phyloP scores from a whole-genome alignment of 2,888 invertebrate genomes.

The Andrena minutula region DNA sequence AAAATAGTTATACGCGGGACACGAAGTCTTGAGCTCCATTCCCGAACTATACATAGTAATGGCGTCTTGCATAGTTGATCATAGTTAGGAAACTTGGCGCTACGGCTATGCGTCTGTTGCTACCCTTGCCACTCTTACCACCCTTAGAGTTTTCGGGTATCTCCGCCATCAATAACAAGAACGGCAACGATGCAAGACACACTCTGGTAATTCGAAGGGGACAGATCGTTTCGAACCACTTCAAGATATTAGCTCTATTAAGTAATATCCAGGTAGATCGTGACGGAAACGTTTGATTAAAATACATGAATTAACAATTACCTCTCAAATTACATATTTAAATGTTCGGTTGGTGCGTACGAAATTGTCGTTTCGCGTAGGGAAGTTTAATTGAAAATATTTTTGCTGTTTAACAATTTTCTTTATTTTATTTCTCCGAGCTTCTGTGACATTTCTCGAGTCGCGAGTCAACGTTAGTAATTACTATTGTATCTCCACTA shows the following conservation, averaged over 20 bases:
- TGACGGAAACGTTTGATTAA: too few species aligned
- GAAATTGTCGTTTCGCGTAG: too few species aligned
- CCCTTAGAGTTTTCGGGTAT: conserved; percentile 39
- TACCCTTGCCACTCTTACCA: conserved; percentile 42
- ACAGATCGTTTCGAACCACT: conserved; percentile 5
- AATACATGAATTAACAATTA: too few species aligned
- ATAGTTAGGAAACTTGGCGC: conserved; percentile 70
- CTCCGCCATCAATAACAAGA: conserved; percentile 60
- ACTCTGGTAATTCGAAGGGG: conserved; percentile 26
- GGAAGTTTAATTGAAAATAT: too few species aligned
- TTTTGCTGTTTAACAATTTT: too few species aligned
- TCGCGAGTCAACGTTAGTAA: too few species aligned
- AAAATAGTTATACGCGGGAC: conserved; percentile 63
- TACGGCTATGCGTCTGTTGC: conserved; percentile 55
- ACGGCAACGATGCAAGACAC: conserved; percentile 41
- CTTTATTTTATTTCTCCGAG: too few species aligned
- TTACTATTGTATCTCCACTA: too few species aligned
- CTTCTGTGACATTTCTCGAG: too few species aligned
- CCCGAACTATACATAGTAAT: conserved; percentile 57
- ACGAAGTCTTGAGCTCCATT: conserved; percentile 56
- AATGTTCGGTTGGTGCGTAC: too few species aligned
- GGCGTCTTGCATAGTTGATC: conserved; percentile 71
- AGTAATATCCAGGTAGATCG: not conserved
- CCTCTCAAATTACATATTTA: too few species aligned
- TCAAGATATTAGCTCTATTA: not conserved